These are phyloP conservation scores for Platypus cylindrus DNA, from an alignment of 2,888 invertebrate genomes.

Conservation along the genomic window DNA sequence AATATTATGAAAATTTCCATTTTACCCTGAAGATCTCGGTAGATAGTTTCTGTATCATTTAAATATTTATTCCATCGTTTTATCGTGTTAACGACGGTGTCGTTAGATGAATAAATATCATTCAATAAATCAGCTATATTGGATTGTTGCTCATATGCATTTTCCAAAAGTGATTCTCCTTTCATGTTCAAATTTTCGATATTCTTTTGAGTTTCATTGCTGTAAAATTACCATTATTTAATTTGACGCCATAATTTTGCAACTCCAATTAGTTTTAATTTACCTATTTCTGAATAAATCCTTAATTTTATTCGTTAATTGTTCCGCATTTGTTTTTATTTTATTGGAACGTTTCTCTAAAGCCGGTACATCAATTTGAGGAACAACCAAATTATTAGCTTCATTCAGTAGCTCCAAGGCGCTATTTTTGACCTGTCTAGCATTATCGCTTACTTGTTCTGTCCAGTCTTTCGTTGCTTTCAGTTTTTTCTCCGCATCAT, in stretches of 20 bases:
- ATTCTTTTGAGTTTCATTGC: constrained; percentile 45
- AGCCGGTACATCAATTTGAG: constrained; percentile 59
- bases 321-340: constrained; percentile 57
- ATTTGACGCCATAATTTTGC: not conserved
- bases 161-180: constrained; percentile 54
- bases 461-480: constrained; percentile 58
- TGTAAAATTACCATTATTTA: constrained; percentile 19
- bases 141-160: constrained; percentile 56
- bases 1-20: not conserved
- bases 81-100: constrained; percentile 71
- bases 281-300: constrained; percentile 36
- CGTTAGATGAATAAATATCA: constrained; percentile 63
- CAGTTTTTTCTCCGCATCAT: constrained; percentile 55
- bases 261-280: not conserved
- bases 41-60: constrained; percentile 67
- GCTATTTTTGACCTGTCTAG: constrained; percentile 59
- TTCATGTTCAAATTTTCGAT: constrained; percentile 51
- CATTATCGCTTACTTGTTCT: constrained; percentile 58
- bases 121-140: constrained; percentile 67
- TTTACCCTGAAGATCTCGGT: constrained; percentile 56
- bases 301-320: constrained; percentile 42
- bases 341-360: constrained; percentile 55
- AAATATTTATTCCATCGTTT: constrained; percentile 70
- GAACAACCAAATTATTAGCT: constrained; percentile 68
- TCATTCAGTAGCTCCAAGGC: constrained; percentile 70